Evolutionary conservation across 2,113 vertebrate species (phyloP).

Genomic region (Shinisaurus crocodilurus): DNA sequence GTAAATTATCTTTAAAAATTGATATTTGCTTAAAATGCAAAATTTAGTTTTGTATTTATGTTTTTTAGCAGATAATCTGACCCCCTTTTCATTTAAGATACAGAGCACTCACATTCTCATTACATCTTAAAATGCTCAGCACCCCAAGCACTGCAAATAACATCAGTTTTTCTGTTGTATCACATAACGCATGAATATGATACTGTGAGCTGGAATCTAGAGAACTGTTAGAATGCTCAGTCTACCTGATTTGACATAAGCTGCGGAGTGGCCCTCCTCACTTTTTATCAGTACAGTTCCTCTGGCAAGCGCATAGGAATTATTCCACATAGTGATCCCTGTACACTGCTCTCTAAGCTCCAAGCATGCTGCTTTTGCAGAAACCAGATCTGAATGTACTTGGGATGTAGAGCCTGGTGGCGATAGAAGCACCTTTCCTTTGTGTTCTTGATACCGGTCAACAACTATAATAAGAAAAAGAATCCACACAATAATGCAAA

Average conservation of each 20-base stretch:
- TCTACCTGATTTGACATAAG: constrained; percentile 39
- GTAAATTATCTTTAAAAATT: background rate
- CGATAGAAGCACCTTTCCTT: constrained; percentile 46
- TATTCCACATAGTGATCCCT: constrained; percentile 44
- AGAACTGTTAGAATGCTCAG: background rate
- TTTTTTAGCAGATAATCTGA: background rate
- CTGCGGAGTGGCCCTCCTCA: constrained; percentile 6
- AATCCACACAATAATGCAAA: background rate
- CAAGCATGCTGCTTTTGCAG: constrained; percentile 34
- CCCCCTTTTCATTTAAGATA: background rate
- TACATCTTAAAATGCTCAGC: background rate
- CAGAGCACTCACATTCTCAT: background rate
- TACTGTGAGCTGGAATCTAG: background rate
- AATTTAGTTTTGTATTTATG: background rate
- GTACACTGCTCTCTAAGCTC: constrained; percentile 26
- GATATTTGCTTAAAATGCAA: background rate
- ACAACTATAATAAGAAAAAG: background rate
- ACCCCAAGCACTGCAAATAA: background rate
- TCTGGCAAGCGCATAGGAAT: constrained; percentile 29
- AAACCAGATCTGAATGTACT: constrained; percentile 39
- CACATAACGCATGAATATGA: background rate
- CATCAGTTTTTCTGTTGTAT: background rate
- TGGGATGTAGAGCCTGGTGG: background rate
- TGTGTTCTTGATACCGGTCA: constrained; percentile 31
- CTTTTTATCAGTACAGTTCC: constrained; percentile 30